These are phyloP conservation scores for Caenorhabditis uteleia DNA, from an alignment of 2,888 invertebrate genomes.

Conservation along the genomic window DNA sequence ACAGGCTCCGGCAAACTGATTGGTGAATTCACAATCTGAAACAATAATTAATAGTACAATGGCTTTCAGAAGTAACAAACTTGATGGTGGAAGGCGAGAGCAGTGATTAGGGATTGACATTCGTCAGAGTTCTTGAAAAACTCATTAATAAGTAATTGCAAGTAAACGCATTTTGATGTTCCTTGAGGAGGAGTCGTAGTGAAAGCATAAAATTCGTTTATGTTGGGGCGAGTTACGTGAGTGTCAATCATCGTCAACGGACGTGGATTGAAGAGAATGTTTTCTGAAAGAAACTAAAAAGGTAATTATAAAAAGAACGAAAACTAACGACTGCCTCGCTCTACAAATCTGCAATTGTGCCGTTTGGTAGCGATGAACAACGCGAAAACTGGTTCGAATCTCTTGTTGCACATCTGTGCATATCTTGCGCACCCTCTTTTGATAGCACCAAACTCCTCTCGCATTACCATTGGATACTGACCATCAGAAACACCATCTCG, in stretches of 20 bases:
- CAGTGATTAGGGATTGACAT: slow-evolving; percentile 18
- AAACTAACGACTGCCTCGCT: no score
- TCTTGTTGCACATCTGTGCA: no score
- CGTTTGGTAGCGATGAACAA: no score
- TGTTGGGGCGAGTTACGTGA: slow-evolving; percentile 38
- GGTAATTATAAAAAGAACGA: no score
- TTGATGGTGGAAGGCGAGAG: slow-evolving; percentile 5
- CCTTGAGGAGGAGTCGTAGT: slow-evolving; percentile 38
- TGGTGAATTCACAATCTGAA: slow-evolving; percentile 23
- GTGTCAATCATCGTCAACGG: slow-evolving; percentile 50
- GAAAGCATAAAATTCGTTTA: slow-evolving; percentile 54
- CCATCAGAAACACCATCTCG: slow-evolving; percentile 50
- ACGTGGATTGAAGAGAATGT: no score
- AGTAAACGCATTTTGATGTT: slow-evolving; percentile 49
- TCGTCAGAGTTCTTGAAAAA: slow-evolving; percentile 35
- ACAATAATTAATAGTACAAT: no score
- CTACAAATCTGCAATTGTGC: no score
- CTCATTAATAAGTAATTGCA: slow-evolving; percentile 50
- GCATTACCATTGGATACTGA: slow-evolving; percentile 41
- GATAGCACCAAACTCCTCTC: no score
- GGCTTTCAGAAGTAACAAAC: no score
- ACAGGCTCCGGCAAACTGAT: slow-evolving; percentile 56
- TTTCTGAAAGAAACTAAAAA: no score
- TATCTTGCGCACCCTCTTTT: no score
- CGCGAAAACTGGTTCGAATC: no score